phyloP scores from a whole-genome alignment of 1,140 invertebrate species.

The Oncopeltus fasciatus region DNA sequence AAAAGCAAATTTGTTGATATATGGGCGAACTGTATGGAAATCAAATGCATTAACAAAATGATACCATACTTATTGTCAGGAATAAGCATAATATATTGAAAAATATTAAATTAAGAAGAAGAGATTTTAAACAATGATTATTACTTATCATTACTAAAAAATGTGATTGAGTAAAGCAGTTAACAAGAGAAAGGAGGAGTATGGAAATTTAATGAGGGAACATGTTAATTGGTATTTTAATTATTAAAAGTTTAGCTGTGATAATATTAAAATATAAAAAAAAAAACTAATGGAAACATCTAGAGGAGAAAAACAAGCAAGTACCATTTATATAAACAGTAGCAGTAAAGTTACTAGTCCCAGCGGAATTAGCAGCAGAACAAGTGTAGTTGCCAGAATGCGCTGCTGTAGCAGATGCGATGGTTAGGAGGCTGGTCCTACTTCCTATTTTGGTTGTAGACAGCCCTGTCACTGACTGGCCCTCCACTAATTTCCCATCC shows the following conservation, averaged over 20 bases:
- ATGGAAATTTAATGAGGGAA: too few relatives aligned
- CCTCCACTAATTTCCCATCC: constrained; percentile 27
- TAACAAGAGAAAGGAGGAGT: too few relatives aligned
- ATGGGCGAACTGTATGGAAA: constrained; percentile 26
- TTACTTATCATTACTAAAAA: too few relatives aligned
- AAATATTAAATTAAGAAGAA: too few relatives aligned
- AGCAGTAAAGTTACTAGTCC: constrained; percentile 37
- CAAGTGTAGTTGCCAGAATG: constrained; percentile 59
- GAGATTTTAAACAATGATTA: too few relatives aligned
- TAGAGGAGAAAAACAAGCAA: neutral
- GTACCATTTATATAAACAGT: constrained; percentile 24
- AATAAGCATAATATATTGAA: too few relatives aligned
- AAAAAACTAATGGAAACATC: neutral
- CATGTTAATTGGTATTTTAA: too few relatives aligned
- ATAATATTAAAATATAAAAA: too few relatives aligned
- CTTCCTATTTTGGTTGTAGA: constrained; percentile 43
- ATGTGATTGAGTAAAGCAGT: too few relatives aligned
- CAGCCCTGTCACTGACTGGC: constrained; percentile 26
- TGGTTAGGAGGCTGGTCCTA: constrained; percentile 48
- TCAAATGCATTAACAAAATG: too few relatives aligned
- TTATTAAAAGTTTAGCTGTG: too few relatives aligned
- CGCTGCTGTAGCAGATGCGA: constrained; percentile 49
- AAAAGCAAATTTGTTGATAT: constrained; percentile 28
- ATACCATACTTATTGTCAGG: too few relatives aligned
- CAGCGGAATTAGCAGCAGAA: constrained; percentile 54